These are phyloP conservation scores for Amblyraja radiata DNA, from an alignment of 2,797 vertebrate species.

Conservation along the genomic window DNA sequence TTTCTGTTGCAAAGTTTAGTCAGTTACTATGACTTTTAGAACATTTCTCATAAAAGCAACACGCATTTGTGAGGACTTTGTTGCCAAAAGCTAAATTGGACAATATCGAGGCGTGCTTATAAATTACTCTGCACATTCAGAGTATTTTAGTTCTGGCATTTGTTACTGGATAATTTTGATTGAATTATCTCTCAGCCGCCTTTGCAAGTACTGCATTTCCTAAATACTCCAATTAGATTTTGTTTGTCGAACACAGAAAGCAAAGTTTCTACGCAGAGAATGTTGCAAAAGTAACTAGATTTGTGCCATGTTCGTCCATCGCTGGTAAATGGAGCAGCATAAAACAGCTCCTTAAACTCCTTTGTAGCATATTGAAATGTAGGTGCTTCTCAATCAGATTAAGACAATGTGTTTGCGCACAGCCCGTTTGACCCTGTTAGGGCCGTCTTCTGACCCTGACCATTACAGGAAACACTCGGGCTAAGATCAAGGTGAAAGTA, in stretches of 20 bases:
- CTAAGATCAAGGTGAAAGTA: constrained; percentile 38
- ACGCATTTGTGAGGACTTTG: neutral
- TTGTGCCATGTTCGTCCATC: neutral
- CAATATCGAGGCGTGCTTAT: neutral
- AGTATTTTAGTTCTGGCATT: neutral
- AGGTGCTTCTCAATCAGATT: constrained; percentile 34
- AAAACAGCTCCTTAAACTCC: neutral
- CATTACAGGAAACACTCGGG: constrained; percentile 6
- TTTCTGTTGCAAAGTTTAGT: neutral
- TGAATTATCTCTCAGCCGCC: neutral
- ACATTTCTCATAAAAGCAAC: neutral
- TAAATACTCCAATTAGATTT: neutral
- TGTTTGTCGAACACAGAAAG: neutral
- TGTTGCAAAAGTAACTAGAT: neutral
- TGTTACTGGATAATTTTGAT: neutral
- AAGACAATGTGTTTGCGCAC: constrained; percentile 40
- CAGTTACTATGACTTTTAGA: neutral
- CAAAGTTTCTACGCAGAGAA: neutral
- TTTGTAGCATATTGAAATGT: neutral
- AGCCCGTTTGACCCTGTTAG: constrained; percentile 36
- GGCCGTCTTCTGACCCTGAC: constrained; percentile 30
- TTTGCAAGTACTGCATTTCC: neutral
- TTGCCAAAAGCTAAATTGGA: neutral
- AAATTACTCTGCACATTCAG: neutral
- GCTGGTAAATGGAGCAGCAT: neutral